Base-by-base conservation (phyloP, 2,797 vertebrate genomes). In the Sebastes nivosus region DNA sequence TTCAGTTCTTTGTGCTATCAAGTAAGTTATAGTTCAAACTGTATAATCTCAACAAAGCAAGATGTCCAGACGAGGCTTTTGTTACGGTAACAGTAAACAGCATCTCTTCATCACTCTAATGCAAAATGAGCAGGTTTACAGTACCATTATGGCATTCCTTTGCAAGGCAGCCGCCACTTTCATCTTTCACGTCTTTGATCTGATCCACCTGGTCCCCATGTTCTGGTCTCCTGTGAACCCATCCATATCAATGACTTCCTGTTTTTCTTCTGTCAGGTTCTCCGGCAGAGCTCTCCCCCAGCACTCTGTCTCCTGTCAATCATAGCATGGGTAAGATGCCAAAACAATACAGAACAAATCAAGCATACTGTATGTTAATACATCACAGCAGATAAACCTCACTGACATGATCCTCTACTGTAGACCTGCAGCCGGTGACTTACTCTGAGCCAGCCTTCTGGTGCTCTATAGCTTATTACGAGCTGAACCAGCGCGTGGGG, bases 381-480 rank as follows among this genome's bases (percentile, higher is more conserved):
- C 9, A 55, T 30, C 1, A 22, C 5, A 30, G 5, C 1, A 22
- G 13, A 22, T 63, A 13, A 38, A 32, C 63, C 29, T 64, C 1
- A 25, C 72, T 78, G 29, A 57, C 18, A 1, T n/a, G 7, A 58
- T 54, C 30, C 42, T 67, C 27, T 74, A 0, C 74, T 76, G n/a
- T 57, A 99, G 98, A 99, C 93, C 95, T 99, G 86, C 98, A 99
- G 88, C 98, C 98, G 13, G 98, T 99, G 90, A 99, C 98, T 77
- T 99, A 99, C 83, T 99, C 98, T 0, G 98, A 99, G 92, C 98
- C 98, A 32, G 98, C 98, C 0, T 99, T 99, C 94, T 99, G 98
- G 98, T 99, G 98, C 95, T 99, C 98, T 55, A 99, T 99, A 97
- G 98, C 98, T 1, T 99, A 99, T 94, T 99, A 99, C 20, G 98